Conservation (phyloP, 1,140 invertebrate species). For the Ceratoteleas bidentatus region DNA sequence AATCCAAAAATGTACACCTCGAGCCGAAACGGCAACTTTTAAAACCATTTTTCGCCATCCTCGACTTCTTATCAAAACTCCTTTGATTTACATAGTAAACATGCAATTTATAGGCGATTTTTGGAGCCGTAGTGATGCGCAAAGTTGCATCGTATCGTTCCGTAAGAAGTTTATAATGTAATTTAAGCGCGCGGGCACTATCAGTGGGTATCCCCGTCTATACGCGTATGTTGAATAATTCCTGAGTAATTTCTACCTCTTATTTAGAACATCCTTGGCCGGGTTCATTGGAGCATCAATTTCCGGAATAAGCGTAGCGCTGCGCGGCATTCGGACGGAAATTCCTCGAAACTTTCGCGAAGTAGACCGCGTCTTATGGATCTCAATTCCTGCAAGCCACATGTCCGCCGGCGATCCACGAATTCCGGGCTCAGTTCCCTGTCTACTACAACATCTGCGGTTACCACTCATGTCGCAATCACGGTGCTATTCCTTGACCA, state of each 20-base stretch:
- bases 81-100: constrained; percentile 21
- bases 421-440: constrained; percentile 66
- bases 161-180: constrained; percentile 52
- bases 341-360: constrained; percentile 70
- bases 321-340: constrained; percentile 70
- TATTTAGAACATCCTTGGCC: constrained; percentile 67
- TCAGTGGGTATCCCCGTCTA: constrained; percentile 42
- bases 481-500: constrained; percentile 29
- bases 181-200: constrained; percentile 34
- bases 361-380: constrained; percentile 70
- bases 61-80: constrained; percentile 1
- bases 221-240: constrained; percentile 57
- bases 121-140: constrained; percentile 4
- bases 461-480: constrained; percentile 47
- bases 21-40: background rate
- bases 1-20: background rate
- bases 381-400: constrained; percentile 71
- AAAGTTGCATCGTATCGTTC: constrained; percentile 40
- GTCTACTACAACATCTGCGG: constrained; percentile 43
- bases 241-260: constrained; percentile 65
- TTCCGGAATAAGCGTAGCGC: constrained; percentile 73
- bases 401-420: constrained; percentile 71
- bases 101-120: constrained; percentile 34
- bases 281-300: constrained; percentile 73
- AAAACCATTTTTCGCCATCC: background rate